These are phyloP conservation scores for Steromphala cineraria DNA, from an alignment of 2,888 invertebrate species.

Conservation along the genomic window DNA sequence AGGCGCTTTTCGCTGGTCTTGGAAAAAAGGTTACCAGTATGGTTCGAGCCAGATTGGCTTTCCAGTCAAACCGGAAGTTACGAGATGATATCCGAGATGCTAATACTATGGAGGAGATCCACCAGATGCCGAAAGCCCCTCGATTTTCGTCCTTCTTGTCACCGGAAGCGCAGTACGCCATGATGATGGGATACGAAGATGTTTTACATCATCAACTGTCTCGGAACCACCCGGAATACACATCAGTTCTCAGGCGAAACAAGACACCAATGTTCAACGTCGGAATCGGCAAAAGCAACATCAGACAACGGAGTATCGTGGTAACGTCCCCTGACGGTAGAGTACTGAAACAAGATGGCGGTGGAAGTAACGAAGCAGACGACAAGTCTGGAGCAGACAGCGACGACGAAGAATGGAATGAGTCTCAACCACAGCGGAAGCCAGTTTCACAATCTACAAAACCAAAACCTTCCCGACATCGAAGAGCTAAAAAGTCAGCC, in stretches of 20 bases:
- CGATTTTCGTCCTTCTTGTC: conserved; percentile 69
- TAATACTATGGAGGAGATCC: conserved; percentile 44
- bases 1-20: conserved; percentile 27
- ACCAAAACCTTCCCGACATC: conserved; percentile 28
- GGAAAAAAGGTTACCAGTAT: conserved; percentile 45
- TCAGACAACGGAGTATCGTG: not conserved
- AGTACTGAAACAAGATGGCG: not conserved
- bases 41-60: conserved; percentile 45
- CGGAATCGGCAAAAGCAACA: not conserved
- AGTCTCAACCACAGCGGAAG: not conserved
- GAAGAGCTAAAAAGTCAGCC: not conserved
- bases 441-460: not conserved
- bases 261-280: conserved; percentile 51
- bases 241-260: conserved; percentile 47
- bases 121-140: conserved; percentile 59
- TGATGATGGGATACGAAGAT: conserved; percentile 72
- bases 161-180: conserved; percentile 70
- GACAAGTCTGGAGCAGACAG: not conserved
- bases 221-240: conserved; percentile 48
- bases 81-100: conserved; percentile 28
- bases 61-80: conserved; percentile 32
- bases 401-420: not conserved
- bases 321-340: not conserved
- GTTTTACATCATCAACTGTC: conserved; percentile 57
- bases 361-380: not conserved